Evolutionary conservation across 1,140 invertebrate genomes (phyloP).

Genomic region (Drosophila tristis): DNA sequence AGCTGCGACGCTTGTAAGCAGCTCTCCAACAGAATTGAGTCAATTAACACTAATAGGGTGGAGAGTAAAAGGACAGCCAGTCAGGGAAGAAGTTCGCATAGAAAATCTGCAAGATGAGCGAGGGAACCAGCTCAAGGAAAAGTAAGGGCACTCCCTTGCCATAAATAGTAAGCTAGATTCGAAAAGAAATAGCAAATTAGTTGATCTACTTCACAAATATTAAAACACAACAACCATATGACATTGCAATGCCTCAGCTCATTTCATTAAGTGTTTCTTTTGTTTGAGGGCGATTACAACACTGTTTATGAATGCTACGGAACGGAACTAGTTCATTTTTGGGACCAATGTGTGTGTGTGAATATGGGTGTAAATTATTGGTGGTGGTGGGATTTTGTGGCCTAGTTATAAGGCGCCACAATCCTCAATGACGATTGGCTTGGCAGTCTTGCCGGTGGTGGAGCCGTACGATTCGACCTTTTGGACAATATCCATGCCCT

Average conservation of each 20-base stretch:
- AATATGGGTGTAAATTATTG: not conserved
- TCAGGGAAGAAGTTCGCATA: conserved; percentile 1
- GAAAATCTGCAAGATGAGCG: not conserved
- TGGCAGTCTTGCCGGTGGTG: conserved; percentile 92
- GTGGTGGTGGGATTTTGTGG: too few species aligned
- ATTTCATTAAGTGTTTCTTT: too few species aligned
- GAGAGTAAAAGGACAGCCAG: conserved; percentile 27
- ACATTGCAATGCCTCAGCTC: too few species aligned
- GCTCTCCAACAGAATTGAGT: conserved; percentile 39
- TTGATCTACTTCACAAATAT: too few species aligned
- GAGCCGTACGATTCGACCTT: conserved; percentile 92
- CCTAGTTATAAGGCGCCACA: conserved; percentile 86
- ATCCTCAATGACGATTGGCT: conserved; percentile 91
- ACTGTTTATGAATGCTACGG: not conserved
- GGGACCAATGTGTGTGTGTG: not conserved
- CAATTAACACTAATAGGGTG: conserved; percentile 42
- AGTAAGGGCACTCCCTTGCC: too few species aligned
- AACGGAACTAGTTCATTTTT: conserved; percentile 2
- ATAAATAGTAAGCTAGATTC: too few species aligned
- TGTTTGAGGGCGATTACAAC: too few species aligned
- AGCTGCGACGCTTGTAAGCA: conserved; percentile 29
- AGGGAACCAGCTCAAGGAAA: conserved; percentile 5
- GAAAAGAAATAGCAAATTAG: too few species aligned
- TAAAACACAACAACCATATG: too few species aligned
- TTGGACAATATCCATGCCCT: conserved; percentile 97